Base-by-base conservation (phyloP, 1,140 invertebrate genomes). In the Plectrocnemia conspersa region DNA sequence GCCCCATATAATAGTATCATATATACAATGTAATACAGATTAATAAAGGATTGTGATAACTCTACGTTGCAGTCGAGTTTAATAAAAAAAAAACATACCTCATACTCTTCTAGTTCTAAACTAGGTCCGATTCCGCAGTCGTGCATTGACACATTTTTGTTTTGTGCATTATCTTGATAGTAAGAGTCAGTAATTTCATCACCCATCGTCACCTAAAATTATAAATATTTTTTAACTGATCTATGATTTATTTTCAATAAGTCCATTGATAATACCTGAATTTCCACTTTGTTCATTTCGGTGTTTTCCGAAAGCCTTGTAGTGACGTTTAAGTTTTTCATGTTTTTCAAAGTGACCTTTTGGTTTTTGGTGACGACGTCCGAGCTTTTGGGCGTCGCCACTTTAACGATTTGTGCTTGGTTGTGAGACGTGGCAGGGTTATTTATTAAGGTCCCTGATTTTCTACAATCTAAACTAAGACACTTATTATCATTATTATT, bases 201-300 rank as follows among this genome's bases (percentile, higher is more conserved):
- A 11, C 68, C 68, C 0, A 64, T 56, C 1, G 67, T 71, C 58
- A 73, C 71, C 71, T 72, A 46, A 0, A 29, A 54, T 10, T 23
- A 48, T 48, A 23, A 24, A 15, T 24, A 25, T 50, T 2, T 13
- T n/a, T 38, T 15, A 22, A 21, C 11, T 48, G 1, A 38, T 4
- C 27, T 42, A 16, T 21, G 46, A 40, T 52, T 44, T 46, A 33
- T 2, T 4, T 21, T 21, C 18, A 3, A 16, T 24, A 44, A 19
- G 3, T 7, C 29, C 7, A 23, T 3, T n/a, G 3, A 44, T 4
- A 3, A 57, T 22, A 74, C 72, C 67, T 75, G 73, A 59, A 74
- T 75, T 59, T 73, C 72, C n/a, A 75, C 71, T 6, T 65, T 38
- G 7, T 15, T 16, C 35, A 9, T 44, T 9, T 18, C 16, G 7